Base-by-base conservation (phyloP, 2,113 vertebrate species). In the Xyrauchen texanus region DNA sequence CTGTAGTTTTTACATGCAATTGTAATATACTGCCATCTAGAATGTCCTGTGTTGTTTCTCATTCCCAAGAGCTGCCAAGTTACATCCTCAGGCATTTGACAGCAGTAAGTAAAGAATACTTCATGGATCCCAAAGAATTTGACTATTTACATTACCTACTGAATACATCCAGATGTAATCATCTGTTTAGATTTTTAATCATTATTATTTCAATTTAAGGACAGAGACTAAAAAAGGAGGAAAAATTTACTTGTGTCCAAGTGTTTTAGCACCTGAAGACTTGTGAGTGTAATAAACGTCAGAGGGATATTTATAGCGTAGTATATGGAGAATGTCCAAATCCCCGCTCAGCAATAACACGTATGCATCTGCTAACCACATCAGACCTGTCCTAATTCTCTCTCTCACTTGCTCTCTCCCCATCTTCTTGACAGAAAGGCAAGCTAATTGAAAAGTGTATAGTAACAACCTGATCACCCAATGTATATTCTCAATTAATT, bases 221-320 rank as follows among this genome's bases (percentile, higher is more conserved):
- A 57, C 42, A 34, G 12, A 79, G 81, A 1, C 21, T 34, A 82
- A 90, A 84, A 34, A 34, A 34, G 21, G 21, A 79, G 79, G 45
- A 78, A 82, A 71, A 86, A 70, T 82, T 88, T 89, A 94, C 88
- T 88, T 87, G 75, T 77, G 90, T 94, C 93, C 94, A 94, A 96
- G 92, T 90, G 89, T 92, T 96, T 97, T 96, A 97, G 94, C 96
- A 96, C 95, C 95, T 95, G 94, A 96, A 94, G 85, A 93, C 95
- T 93, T 91, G 93, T 79, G 95, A 95, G 95, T 89, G 93, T 93
- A 94, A 95, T 97, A 97, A 98, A 98, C 88, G 95, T 96, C 96
- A 95, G 73, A 82, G 86, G 89, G 92, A 94, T 97, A 97, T 98
- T 98, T 98, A 98, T 94, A 93, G 94, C 72, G 87, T 90, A 88